Base-by-base conservation (phyloP, 1,140 invertebrate genomes). In the Drosophila lowei region DNA sequence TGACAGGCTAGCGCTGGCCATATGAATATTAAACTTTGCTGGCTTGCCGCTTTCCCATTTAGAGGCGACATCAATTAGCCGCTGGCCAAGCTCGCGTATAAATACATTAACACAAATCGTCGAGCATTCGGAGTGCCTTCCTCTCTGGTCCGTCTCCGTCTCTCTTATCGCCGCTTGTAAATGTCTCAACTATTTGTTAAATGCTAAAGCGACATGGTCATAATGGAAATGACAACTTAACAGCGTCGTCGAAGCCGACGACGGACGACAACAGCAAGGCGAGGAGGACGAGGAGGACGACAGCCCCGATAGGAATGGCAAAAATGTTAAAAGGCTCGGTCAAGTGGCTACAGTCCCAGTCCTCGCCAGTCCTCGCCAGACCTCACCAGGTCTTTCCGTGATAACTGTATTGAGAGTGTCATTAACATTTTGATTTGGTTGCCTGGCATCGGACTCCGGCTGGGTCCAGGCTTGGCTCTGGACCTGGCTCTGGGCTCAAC, bases 121-220 rank as follows among this genome's bases (percentile, higher is more conserved):
- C 63, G 64, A 52, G 61, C 65, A 80, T 85, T 77, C 60, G 57
- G 63, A 63, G 74, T 71, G 73, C 28, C 48, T 25, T 43, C 43
- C 25, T 23, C 46, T 60, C 54, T 1, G 28, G 7, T 30, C 21
- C 34, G 52, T 13, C 11, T 9, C 52, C 23, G 23, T 11, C 16
- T 9, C 48, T 34, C 67, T 88, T 88, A 88, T 88, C 83, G 78
- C 30, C 42, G 48, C 88, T 88, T 90, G 88, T 90, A 90, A 90
- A 90, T 90, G 88, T 90, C 88, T 90, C 88, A 90, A 90, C 88
- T 90, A 90, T 90, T 90, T 90, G 88, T 90, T 90, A 90, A 90
- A 90, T 90, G 83, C 79, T 90, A 90, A 90, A 90, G 84, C 88
- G 88, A 90, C 88, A 90, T 88, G 83, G 71, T 83, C 88, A 90